A percentile compares a stretch with the other conserved stretches of the same genome.
Conservation (phyloP, 2,113 vertebrate genomes). For the Procavia capensis region DNA sequence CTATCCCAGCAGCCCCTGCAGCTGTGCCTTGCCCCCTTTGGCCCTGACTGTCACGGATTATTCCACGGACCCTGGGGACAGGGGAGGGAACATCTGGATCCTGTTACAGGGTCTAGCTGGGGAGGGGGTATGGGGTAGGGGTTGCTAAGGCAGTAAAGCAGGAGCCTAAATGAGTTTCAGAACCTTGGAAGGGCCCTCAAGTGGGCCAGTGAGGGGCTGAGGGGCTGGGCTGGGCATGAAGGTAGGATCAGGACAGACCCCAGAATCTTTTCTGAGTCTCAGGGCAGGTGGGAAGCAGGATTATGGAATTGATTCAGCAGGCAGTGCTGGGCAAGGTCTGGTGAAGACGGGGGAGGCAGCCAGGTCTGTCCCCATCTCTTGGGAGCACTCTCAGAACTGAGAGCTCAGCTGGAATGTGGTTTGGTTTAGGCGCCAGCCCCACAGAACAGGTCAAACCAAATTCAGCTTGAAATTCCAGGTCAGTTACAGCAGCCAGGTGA, state of each 20-base stretch:
- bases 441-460: conserved; percentile 72
- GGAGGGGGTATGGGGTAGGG: conserved; percentile 26
- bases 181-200: not conserved
- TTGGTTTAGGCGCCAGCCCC: conserved; percentile 72
- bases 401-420: conserved; percentile 66
- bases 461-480: conserved; percentile 78
- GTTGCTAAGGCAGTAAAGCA: conserved; percentile 1
- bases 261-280: conserved; percentile 63
- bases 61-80: conserved; percentile 73
- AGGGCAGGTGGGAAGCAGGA: conserved; percentile 61
- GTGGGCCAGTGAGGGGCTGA: conserved; percentile 33
- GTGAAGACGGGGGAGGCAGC: conserved; percentile 30
- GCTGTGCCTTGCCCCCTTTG: conserved; percentile 18
- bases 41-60: conserved; percentile 77
- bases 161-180: conserved; percentile 80
- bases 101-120: conserved; percentile 66
- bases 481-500: conserved; percentile 64
- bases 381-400: not conserved
- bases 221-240: conserved; percentile 66
- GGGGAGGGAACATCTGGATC: conserved; percentile 72
- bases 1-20: conserved; percentile 46
- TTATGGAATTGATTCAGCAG: conserved; percentile 80
- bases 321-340: not conserved
- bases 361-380: conserved; percentile 29
- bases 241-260: conserved; percentile 58